phyloP scores from a whole-genome alignment of 37 sponge, comb jelly and placozoan species.

The Axinella damicornis region DNA sequence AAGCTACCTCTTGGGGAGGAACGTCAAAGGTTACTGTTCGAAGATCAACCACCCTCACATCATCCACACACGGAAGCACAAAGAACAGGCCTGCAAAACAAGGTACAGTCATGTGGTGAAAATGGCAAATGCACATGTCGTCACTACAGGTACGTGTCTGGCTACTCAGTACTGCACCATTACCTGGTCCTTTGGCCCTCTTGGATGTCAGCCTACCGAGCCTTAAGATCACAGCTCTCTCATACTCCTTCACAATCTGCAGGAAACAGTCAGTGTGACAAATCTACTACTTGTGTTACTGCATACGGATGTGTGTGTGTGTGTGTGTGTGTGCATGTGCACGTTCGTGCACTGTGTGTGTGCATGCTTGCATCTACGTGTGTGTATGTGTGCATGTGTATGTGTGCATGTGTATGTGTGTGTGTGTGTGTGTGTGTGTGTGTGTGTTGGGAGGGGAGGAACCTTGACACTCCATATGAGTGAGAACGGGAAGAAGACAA shows the following conservation, averaged over 20 bases:
- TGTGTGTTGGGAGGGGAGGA: background rate
- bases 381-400: background rate
- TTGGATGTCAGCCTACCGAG: slow-evolving; percentile 84
- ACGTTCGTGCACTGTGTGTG: background rate
- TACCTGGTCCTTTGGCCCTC: slow-evolving; percentile 92
- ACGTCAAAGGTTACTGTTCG: slow-evolving; percentile 93
- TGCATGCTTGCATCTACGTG: too few relatives aligned
- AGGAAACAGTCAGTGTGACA: background rate
- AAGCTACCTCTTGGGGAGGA: slow-evolving; percentile 91
- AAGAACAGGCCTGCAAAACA: slow-evolving; percentile 83
- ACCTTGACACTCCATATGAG: slow-evolving; percentile 70
- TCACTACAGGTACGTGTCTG: background rate
- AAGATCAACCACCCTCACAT: slow-evolving; percentile 83
- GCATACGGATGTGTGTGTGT: too few relatives aligned
- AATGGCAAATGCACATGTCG: too few relatives aligned
- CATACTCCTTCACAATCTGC: slow-evolving; percentile 92
- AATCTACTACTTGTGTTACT: background rate
- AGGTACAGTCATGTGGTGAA: too few relatives aligned
- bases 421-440: background rate
- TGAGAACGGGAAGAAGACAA: slow-evolving; percentile 79
- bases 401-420: background rate
- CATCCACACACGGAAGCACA: slow-evolving; percentile 90
- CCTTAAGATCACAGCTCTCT: slow-evolving; percentile 93
- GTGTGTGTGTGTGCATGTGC: background rate
- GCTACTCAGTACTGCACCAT: background rate